These are phyloP conservation scores for Anagrus nilaparvatae DNA, from an alignment of 1,140 invertebrate species.

Conservation along the genomic window DNA sequence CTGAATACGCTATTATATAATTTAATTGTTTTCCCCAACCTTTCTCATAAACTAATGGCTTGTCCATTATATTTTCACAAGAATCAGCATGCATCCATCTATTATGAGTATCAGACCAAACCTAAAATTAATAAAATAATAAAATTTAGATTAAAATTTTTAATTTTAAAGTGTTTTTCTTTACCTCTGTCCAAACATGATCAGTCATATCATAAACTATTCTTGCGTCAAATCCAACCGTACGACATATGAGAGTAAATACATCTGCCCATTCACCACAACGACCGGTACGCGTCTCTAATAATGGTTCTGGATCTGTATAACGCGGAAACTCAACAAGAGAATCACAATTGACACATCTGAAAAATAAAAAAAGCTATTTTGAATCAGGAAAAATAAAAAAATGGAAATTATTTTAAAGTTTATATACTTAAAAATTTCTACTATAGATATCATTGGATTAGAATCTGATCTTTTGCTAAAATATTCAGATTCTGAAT, in stretches of 20 bases:
- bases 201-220: constrained; percentile 79
- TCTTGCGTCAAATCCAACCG: constrained; percentile 74
- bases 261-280: constrained; percentile 97
- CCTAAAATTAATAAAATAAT: no score
- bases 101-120: constrained; percentile 54
- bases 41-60: constrained; percentile 82
- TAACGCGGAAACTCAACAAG: constrained; percentile 60
- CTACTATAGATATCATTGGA: constrained; percentile 36
- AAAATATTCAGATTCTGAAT: constrained; percentile 37
- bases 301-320: constrained; percentile 58
- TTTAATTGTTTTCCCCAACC: constrained; percentile 82
- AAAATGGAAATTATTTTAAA: no score
- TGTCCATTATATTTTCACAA: constrained; percentile 83
- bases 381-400: no score
- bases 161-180: no score
- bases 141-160: no score
- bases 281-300: constrained; percentile 70
- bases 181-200: constrained; percentile 95
- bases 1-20: constrained; percentile 83
- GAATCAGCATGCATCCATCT: constrained; percentile 93
- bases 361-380: no score
- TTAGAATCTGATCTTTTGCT: constrained; percentile 25
- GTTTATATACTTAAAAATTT: constrained; percentile 36
- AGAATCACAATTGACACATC: constrained; percentile 46
- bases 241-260: constrained; percentile 77